Evolutionary conservation across 2,113 vertebrate species (phyloP).

Genomic region (Heptranchias perlo): DNA sequence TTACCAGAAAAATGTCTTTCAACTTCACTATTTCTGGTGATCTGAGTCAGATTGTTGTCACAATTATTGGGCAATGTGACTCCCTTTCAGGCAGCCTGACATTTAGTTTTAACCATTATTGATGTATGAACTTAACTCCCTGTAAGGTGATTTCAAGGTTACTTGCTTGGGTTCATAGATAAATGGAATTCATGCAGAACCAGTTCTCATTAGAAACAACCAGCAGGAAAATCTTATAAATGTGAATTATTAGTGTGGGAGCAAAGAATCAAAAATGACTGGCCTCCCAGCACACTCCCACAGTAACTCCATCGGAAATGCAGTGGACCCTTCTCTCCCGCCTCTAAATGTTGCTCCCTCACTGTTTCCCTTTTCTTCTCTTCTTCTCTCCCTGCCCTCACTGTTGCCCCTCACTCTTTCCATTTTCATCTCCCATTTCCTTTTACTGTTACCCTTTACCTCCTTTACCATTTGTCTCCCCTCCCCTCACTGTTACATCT

Average conservation of each 20-base stretch:
- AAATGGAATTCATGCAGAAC: not conserved
- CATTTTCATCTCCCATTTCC: not conserved
- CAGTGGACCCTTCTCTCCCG: not conserved
- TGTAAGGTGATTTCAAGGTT: not conserved
- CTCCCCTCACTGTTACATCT: too few relatives aligned
- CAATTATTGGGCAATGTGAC: not conserved
- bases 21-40: not conserved
- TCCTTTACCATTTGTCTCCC: too few relatives aligned
- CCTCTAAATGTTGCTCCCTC: not conserved
- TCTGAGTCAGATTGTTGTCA: not conserved
- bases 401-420: not conserved
- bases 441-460: too few relatives aligned
- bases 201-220: not conserved
- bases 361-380: not conserved
- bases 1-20: not conserved
- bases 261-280: not conserved
- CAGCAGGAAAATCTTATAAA: not conserved
- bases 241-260: not conserved
- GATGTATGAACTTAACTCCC: not conserved
- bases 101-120: not conserved
- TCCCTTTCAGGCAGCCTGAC: not conserved
- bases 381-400: not conserved
- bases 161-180: not conserved
- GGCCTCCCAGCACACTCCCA: not conserved
- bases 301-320: not conserved